Evolutionary conservation across 2,113 vertebrate genomes (phyloP).

Genomic region (Saguinus midas): DNA sequence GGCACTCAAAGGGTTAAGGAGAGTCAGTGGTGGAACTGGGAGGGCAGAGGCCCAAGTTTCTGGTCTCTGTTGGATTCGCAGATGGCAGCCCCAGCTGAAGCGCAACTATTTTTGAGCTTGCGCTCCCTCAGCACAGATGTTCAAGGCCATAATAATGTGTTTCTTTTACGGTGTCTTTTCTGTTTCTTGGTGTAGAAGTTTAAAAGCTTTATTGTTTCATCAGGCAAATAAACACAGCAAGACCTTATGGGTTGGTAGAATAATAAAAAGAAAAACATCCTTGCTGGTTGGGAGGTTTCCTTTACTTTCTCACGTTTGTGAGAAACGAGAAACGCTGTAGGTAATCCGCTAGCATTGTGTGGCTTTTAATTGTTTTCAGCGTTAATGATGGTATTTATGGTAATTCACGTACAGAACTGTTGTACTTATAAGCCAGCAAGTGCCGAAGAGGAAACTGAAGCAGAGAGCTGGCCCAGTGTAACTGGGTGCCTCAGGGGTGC

Average conservation of each 20-base stretch:
- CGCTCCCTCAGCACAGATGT: slow-evolving; percentile 74
- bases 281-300: not conserved
- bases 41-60: slow-evolving; percentile 27
- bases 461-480: not conserved
- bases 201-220: slow-evolving; percentile 49
- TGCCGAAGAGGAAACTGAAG: not conserved
- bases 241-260: not conserved
- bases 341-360: not conserved
- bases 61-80: slow-evolving; percentile 70
- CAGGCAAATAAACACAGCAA: slow-evolving; percentile 51
- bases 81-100: slow-evolving; percentile 72
- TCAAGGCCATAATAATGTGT: slow-evolving; percentile 23
- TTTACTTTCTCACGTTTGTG: not conserved
- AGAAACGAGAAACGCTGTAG: not conserved
- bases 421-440: not conserved
- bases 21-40: not conserved
- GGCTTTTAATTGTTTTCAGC: slow-evolving; percentile 10
- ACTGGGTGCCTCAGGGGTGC: fast-evolving
- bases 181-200: slow-evolving; percentile 52
- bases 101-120: slow-evolving; percentile 72
- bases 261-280: slow-evolving; percentile 47
- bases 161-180: slow-evolving; percentile 69
- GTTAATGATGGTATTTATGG: slow-evolving; percentile 20
- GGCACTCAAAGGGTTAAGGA: slow-evolving; percentile 1
- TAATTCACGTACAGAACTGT: slow-evolving; percentile 1